These are phyloP conservation scores for Pyrgilauda ruficollis DNA, from an alignment of 2,113 vertebrate genomes.

Conservation along the genomic window DNA sequence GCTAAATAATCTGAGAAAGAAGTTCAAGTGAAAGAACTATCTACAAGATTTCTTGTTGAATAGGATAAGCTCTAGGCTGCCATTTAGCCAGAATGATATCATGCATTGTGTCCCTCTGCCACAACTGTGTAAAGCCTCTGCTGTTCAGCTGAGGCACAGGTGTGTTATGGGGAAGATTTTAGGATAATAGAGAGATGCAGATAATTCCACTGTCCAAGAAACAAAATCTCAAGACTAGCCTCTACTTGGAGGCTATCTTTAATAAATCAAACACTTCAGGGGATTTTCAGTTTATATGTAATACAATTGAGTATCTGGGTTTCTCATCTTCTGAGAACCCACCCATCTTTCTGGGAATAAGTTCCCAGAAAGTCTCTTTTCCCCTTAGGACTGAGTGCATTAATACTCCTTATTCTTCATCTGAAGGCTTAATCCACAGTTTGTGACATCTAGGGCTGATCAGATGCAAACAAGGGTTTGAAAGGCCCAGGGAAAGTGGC, in stretches of 20 bases:
- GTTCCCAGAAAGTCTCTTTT: not conserved
- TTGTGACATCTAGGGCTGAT: constrained; percentile 31
- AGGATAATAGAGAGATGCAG: not conserved
- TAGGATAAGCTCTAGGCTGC: not conserved
- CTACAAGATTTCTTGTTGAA: not conserved
- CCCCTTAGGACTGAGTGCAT: not conserved
- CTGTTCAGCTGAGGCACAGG: not conserved
- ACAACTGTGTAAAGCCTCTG: not conserved
- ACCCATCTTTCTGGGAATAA: not conserved
- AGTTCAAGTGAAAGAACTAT: not conserved
- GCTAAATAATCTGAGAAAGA: not conserved
- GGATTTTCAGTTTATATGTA: not conserved
- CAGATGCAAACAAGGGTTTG: constrained; percentile 17
- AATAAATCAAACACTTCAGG: not conserved
- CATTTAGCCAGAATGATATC: not conserved
- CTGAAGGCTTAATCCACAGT: constrained; percentile 35
- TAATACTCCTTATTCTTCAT: constrained; percentile 28
- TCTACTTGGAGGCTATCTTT: not conserved
- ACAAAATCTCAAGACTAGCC: not conserved
- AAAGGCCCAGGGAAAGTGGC: not conserved
- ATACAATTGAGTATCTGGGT: not conserved
- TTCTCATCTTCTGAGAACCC: not conserved
- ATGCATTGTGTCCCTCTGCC: not conserved
- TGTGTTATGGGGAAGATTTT: not conserved
- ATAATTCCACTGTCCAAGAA: not conserved